These are phyloP conservation scores for human (Homo sapiens) DNA, from an alignment of 2,113 vertebrate genomes.

Conservation along the genomic window DNA sequence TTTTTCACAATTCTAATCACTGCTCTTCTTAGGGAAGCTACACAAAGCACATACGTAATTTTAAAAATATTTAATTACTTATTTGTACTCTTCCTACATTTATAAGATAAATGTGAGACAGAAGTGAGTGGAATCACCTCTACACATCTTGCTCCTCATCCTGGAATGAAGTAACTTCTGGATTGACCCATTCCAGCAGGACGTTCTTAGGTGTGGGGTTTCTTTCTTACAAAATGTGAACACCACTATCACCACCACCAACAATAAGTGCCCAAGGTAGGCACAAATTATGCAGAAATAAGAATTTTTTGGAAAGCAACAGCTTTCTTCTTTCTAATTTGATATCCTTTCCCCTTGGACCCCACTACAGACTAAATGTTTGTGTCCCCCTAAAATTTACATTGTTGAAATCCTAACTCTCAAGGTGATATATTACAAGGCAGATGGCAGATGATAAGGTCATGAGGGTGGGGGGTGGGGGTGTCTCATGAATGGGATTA, in stretches of 20 bases:
- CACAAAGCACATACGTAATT: background rate
- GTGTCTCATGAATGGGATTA: background rate
- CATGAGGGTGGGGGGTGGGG: no score
- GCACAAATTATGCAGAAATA: background rate
- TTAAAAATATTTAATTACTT: background rate
- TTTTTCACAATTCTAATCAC: background rate
- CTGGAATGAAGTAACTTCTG: background rate
- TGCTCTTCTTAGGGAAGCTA: background rate
- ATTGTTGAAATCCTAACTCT: background rate
- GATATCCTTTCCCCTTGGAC: background rate
- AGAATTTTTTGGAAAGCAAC: background rate
- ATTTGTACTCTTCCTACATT: background rate
- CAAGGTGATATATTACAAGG: background rate
- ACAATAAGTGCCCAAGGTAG: background rate
- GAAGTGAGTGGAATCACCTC: background rate
- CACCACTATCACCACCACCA: background rate
- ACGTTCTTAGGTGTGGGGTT: background rate
- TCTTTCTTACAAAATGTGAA: slow-evolving; percentile 15
- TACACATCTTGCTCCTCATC: background rate
- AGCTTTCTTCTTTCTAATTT: background rate
- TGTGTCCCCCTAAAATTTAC: background rate
- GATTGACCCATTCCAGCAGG: background rate
- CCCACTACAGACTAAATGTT: background rate
- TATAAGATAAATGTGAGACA: background rate
- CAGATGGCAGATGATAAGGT: background rate